Evolutionary conservation across 2,797 vertebrate genomes (phyloP).

Genomic region (Peromyscus melanophrys): DNA sequence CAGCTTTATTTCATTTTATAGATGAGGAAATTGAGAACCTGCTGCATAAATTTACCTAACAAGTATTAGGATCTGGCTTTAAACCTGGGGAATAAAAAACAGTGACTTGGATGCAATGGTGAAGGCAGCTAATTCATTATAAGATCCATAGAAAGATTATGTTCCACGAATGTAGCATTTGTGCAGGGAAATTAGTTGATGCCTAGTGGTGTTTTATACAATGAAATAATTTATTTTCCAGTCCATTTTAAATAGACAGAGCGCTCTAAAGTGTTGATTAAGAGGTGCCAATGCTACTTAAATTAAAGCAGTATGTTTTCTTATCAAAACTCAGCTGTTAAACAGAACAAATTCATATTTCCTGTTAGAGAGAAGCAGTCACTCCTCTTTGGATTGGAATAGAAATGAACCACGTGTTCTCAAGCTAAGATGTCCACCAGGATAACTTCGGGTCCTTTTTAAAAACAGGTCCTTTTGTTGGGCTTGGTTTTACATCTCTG

Average conservation of each 20-base stretch:
- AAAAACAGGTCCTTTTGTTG: neutral
- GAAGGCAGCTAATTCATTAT: neutral
- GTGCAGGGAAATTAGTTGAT: slow-evolving; percentile 41
- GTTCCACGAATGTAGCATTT: neutral
- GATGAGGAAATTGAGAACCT: slow-evolving; percentile 41
- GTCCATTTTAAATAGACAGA: slow-evolving; percentile 40
- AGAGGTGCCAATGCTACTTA: slow-evolving; percentile 37
- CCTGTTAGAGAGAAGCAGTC: neutral
- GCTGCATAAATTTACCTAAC: neutral
- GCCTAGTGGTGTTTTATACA: slow-evolving; percentile 45
- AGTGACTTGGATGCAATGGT: neutral
- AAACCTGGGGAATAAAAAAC: neutral
- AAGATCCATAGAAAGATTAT: neutral
- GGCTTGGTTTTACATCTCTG: neutral
- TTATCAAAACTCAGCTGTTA: slow-evolving; percentile 23
- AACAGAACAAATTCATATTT: slow-evolving; percentile 22
- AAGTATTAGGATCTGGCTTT: neutral
- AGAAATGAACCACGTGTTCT: slow-evolving; percentile 23
- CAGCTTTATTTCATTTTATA: slow-evolving; percentile 39
- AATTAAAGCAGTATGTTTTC: slow-evolving; percentile 68
- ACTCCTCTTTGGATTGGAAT: slow-evolving; percentile 14
- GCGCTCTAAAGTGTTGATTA: neutral
- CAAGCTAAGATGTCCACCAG: neutral
- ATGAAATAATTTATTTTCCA: slow-evolving; percentile 52
- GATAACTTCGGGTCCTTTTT: slow-evolving; percentile 9